Evolutionary conservation across 2,797 vertebrate species (phyloP), one percentile per base, ranked within the genome.

Genomic region (Hippoglossus hippoglossus): DNA sequence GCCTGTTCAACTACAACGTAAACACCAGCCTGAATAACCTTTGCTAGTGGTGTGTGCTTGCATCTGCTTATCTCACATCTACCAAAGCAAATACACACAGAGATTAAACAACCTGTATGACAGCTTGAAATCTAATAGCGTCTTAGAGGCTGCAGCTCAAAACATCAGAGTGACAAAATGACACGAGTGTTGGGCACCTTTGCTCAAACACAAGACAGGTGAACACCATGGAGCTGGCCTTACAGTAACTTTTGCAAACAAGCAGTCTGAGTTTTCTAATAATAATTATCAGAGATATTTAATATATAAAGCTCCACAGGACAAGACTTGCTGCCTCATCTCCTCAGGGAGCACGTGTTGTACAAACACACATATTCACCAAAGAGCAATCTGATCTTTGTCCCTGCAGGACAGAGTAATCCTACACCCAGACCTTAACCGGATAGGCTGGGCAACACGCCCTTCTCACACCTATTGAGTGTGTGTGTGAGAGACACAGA

Each of bases 321-420:
- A 22, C n/a, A 58, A 50, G 46, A 73, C 22, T 36, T 73, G 71
- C 64, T 61, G 60, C n/a, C 41, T 77, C 73, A 60, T 81, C 47
- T 66, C 78, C 67, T 63, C 1, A 28, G 72, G 71, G 68, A 80
- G 25, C 28, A 68, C 63, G 76, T 39, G 63, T 75, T 72, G 57
- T 47, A 63, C 73, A 79, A 81, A 75, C 25, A 49, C 59, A 85
- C 80, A 80, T 21, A 75, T 53, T 80, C 77, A 78, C 54, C 60
- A 73, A 70, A 78, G 58, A 78, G 88, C 71, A 84, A 91, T 80
- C 74, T 83, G 90, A 93, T 92, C 91, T 93, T 93, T 92, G 91
- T 86, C 85, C 91, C 81, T 70, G 65, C 73, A 80, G 89, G 73
- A 80, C 63, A 70, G 64, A 82, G 81, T 84, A 82, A 93, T 74